These are phyloP conservation scores for Pollimyrus isidori DNA, from an alignment of 2,113 vertebrate genomes.

Conservation along the genomic window DNA sequence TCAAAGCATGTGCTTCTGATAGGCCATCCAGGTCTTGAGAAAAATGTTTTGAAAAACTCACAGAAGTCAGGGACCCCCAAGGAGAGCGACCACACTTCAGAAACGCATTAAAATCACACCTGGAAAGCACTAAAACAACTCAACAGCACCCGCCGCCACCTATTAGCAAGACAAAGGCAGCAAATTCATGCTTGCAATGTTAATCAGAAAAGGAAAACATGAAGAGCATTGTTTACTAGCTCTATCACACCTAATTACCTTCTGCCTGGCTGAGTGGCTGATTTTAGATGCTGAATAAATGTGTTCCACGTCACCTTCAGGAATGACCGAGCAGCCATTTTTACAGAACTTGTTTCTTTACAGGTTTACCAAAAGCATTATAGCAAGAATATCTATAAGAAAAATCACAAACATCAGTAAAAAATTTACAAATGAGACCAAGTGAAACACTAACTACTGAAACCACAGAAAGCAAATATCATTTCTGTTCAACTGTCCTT, in stretches of 20 bases:
- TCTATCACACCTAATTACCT: background rate
- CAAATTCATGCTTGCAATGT: background rate
- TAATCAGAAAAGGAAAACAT: background rate
- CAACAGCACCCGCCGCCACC: background rate
- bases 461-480: background rate
- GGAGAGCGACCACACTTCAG: background rate
- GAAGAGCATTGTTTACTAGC: background rate
- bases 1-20: background rate
- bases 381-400: background rate
- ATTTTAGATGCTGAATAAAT: background rate
- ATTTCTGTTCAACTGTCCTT: background rate
- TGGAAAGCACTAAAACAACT: background rate
- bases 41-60: background rate
- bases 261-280: background rate
- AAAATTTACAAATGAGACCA: background rate
- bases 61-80: background rate
- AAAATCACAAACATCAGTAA: background rate
- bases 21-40: background rate
- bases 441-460: background rate
- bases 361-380: background rate
- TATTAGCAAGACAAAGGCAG: background rate
- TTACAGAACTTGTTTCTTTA: background rate
- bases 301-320: background rate
- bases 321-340: background rate
- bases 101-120: background rate